Evolutionary conservation across 1,140 invertebrate species (phyloP), one percentile per base, ranked within the genome.

Genomic region (Megalopta genalis): DNA sequence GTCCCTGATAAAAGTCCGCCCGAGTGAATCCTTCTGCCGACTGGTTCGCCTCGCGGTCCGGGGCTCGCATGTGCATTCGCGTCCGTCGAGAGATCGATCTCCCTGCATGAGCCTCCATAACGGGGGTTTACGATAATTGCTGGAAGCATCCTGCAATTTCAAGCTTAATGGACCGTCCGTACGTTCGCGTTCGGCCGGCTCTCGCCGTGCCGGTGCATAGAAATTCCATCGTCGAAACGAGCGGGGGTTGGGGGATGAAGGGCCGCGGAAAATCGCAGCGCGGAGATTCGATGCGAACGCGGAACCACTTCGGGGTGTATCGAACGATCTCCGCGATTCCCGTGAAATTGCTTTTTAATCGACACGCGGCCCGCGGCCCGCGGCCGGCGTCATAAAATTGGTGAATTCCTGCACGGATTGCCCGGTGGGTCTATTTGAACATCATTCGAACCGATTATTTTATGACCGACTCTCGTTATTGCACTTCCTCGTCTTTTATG

Each of bases 121-220:
- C 83, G 83, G 82, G 68, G 85, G 78, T 87, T 85, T 77, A 85
- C 82, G 82, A 85, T 85, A 87, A 87, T 87, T 88, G 86, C 85
- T 79, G 82, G 74, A 77, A 72, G 79, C 82, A 83, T 86, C 86
- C 69, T 79, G 82, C 78, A 87, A 88, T 86, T 88, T 88, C 86
- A 86, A 86, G 73, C 83, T 86, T 87, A 86, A 88, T 69, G 46
- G 67, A 57, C 46, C 32, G 49, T 9, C 67, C 67, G 64, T 12
- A 23, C 67, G 64, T 23, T 49, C 37, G 64, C 32, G 32, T 1
- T 4, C 32, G 32, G 23, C 16, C 39, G 32, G 32, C 23, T 52
- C 49, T 14, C 49, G 16, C 16, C 6, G 49, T 52, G 12, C 42
- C 66, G 32, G 27, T 8, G 52, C 32, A 59, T 39, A 59, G 54